Evolutionary conservation across 2,797 vertebrate species (phyloP).

Genomic region (Phrynocephalus forsythii): DNA sequence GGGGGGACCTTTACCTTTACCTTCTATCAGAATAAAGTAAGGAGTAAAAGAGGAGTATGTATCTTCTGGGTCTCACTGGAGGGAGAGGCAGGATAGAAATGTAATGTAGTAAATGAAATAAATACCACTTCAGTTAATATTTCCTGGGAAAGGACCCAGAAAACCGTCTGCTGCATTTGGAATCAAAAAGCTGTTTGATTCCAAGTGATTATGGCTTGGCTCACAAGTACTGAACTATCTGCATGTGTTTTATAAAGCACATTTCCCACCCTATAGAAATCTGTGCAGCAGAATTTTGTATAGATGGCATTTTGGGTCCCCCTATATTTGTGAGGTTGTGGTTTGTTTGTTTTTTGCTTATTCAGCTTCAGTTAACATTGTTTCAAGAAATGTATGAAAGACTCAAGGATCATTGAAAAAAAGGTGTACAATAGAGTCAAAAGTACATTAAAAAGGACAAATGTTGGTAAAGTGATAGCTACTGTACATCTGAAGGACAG

Average conservation of each 20-base stretch:
- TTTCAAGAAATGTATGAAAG: slow-evolving; percentile 2
- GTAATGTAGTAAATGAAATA: not conserved
- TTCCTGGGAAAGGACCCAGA: not conserved
- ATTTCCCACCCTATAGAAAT: not conserved
- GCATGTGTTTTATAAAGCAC: not conserved
- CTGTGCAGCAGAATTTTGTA: not conserved
- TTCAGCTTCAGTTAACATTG: not conserved
- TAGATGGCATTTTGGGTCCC: not conserved
- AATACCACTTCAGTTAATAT: not conserved
- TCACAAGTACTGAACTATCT: not conserved
- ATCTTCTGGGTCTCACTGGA: not conserved
- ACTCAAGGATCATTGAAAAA: not conserved
- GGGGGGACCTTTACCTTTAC: no score
- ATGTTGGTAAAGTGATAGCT: not conserved
- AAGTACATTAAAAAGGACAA: not conserved
- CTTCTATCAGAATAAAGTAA: not conserved
- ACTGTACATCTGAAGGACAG: not conserved
- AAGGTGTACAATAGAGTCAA: not conserved
- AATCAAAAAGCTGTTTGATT: not conserved
- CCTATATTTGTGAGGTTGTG: no score
- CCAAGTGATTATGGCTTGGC: not conserved
- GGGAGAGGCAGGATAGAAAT: not conserved
- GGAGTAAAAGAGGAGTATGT: not conserved
- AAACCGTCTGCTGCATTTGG: not conserved
- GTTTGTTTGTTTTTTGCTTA: not conserved